These are phyloP conservation scores for Micronycteris hirsuta DNA, from an alignment of 2,113 vertebrate species.

Conservation along the genomic window DNA sequence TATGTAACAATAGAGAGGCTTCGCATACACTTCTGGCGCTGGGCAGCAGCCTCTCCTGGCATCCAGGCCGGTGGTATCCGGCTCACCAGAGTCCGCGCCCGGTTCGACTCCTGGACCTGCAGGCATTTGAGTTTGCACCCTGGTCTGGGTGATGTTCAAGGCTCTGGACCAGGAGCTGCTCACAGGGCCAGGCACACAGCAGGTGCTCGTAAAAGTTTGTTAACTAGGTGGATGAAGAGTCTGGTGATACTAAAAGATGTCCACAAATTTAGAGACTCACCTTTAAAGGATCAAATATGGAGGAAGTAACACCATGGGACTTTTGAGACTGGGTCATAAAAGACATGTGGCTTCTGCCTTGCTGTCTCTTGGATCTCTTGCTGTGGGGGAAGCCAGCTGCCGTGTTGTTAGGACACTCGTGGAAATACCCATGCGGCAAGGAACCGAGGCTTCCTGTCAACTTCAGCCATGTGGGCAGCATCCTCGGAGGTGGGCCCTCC, in stretches of 20 bases:
- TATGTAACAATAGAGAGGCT: neutral
- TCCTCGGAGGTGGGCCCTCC: neutral
- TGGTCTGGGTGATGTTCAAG: neutral
- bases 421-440: neutral
- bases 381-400: neutral
- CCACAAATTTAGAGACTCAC: neutral
- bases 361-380: neutral
- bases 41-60: neutral
- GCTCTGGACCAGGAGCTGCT: neutral
- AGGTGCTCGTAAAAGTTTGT: neutral
- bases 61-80: neutral
- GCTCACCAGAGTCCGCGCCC: neutral
- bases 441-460: neutral
- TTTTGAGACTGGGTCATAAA: neutral
- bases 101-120: neutral
- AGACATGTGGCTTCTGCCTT: neutral
- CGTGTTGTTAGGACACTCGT: neutral
- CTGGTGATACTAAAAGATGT: neutral
- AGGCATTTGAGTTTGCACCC: neutral
- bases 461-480: neutral
- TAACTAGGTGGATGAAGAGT: neutral
- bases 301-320: neutral
- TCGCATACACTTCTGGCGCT: neutral
- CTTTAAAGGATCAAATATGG: neutral
- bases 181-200: neutral